Evolutionary conservation across 2,113 vertebrate species (phyloP).

Genomic region (Addax nasomaculatus): DNA sequence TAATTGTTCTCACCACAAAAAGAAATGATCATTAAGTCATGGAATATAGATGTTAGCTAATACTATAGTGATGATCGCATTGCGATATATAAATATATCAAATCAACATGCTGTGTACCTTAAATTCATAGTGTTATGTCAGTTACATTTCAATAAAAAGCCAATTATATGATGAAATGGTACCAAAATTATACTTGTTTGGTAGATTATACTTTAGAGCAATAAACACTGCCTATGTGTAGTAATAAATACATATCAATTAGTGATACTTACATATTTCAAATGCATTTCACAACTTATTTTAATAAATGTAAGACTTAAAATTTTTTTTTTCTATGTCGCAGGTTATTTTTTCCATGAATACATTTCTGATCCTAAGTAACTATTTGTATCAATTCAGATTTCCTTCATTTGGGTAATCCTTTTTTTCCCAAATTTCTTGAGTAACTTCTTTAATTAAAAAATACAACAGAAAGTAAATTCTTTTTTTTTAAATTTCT

Average conservation of each 20-base stretch:
- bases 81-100: neutral
- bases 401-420: slow-evolving; percentile 21
- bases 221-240: neutral
- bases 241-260: neutral
- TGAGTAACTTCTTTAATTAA: slow-evolving; percentile 35
- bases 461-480: neutral
- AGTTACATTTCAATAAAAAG: neutral
- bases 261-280: neutral
- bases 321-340: slow-evolving; percentile 37
- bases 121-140: neutral
- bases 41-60: neutral
- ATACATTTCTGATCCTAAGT: slow-evolving; percentile 33
- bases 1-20: neutral
- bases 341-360: slow-evolving; percentile 36
- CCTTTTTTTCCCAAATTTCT: neutral
- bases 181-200: neutral
- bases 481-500: neutral
- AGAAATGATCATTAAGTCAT: neutral
- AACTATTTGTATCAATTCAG: neutral
- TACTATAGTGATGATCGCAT: neutral
- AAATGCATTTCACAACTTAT: slow-evolving; percentile 8
- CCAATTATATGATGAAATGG: neutral
- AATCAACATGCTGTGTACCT: neutral
- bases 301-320: neutral
- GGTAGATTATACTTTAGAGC: neutral